phyloP scores from a whole-genome alignment of 2,888 invertebrate genomes.

The Lycia hirtaria region DNA sequence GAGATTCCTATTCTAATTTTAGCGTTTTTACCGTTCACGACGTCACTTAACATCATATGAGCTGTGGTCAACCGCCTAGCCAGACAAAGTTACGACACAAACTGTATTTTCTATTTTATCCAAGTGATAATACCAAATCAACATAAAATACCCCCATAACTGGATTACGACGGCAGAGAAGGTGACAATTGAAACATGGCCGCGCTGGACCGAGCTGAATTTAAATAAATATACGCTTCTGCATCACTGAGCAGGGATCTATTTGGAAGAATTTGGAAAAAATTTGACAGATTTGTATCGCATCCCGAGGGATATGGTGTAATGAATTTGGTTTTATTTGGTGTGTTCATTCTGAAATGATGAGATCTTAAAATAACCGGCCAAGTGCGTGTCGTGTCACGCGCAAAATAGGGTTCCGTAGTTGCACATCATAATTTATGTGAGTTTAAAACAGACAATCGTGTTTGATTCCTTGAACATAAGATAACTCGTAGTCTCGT shows the following conservation, averaged over 20 bases:
- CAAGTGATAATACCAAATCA: conserved; percentile 14
- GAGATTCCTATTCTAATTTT: too few species aligned
- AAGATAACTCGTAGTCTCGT: too few species aligned
- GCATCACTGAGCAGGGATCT: conserved; percentile 66
- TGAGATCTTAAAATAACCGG: too few species aligned
- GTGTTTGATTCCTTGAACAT: too few species aligned
- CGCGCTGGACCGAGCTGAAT: conserved; percentile 70
- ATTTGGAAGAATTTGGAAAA: conserved; percentile 58
- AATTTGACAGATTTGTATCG: conserved; percentile 66
- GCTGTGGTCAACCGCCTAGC: too few species aligned
- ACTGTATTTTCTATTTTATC: background rate
- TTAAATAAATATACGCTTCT: conserved; percentile 75
- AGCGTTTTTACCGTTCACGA: too few species aligned
- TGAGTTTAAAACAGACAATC: too few species aligned
- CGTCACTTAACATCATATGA: too few species aligned
- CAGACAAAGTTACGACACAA: too few species aligned
- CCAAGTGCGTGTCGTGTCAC: too few species aligned
- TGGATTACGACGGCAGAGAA: conserved; percentile 70
- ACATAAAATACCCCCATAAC: conserved; percentile 61
- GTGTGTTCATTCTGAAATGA: background rate
- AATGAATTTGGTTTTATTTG: background rate
- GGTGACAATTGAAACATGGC: conserved; percentile 79
- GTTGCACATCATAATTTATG: too few species aligned
- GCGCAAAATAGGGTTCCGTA: too few species aligned
- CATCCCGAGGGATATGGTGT: conserved; percentile 28